Percentiles rank a stretch among this genome's conserved stretches.
Evolutionary conservation across 2,797 vertebrate genomes (phyloP).

Genomic region (Eupleurogrammus muticus): DNA sequence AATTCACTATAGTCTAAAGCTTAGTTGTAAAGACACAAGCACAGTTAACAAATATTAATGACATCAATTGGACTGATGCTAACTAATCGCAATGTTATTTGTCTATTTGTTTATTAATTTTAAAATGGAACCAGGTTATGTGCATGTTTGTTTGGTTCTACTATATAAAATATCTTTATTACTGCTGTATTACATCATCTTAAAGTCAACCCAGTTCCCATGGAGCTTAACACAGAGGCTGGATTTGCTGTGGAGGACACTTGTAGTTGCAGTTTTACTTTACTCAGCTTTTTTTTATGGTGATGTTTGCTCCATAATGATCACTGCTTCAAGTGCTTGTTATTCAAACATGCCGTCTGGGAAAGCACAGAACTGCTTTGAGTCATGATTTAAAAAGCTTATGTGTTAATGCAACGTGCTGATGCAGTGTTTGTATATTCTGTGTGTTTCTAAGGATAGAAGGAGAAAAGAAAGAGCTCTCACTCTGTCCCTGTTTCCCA

Average conservation of each 20-base stretch:
- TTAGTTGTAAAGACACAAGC: too few species aligned
- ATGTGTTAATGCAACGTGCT: constrained; percentile 40
- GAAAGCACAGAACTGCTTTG: constrained; percentile 4
- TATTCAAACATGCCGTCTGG: not conserved
- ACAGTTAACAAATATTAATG: too few species aligned
- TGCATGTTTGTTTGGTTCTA: too few species aligned
- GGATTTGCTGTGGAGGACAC: not conserved
- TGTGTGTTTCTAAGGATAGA: not conserved
- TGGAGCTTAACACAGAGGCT: not conserved
- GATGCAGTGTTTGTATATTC: constrained; percentile 21
- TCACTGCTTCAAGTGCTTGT: not conserved
- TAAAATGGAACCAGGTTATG: too few species aligned
- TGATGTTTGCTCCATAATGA: constrained; percentile 1
- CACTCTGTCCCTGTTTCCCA: constrained; percentile 29
- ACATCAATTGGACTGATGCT: too few species aligned
- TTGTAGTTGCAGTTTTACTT: constrained; percentile 3
- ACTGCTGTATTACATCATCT: not conserved
- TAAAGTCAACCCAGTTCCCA: not conserved
- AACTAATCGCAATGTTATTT: too few species aligned
- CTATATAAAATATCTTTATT: not conserved
- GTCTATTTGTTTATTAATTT: too few species aligned
- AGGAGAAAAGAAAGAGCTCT: constrained; percentile 12
- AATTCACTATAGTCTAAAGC: too few species aligned
- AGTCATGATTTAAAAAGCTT: constrained; percentile 26
- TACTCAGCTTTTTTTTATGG: constrained; percentile 2